Percentiles rank a stretch among this genome's conserved stretches.
Evolutionary conservation across 2,888 invertebrate species (phyloP).

Genomic region (Pasiphila rectangulata): DNA sequence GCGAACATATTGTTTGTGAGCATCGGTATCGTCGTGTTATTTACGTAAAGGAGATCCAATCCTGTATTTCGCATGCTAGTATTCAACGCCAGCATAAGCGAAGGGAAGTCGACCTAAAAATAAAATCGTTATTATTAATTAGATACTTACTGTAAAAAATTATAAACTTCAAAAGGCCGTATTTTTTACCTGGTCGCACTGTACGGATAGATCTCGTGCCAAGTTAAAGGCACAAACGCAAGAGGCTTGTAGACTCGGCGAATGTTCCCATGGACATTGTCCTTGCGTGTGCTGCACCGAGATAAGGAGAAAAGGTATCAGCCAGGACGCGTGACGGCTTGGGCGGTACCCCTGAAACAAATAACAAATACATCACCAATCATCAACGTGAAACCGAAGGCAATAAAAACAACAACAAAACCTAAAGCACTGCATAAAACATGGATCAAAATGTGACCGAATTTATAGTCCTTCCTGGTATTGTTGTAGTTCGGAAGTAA

Average conservation of each 20-base stretch:
- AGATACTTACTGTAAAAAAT: too few species aligned
- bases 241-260: constrained; percentile 87
- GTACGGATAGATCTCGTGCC: constrained; percentile 91
- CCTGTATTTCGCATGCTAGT: constrained; percentile 84
- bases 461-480: constrained; percentile 6
- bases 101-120: constrained; percentile 86
- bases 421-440: constrained; percentile 1
- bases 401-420: constrained; percentile 1
- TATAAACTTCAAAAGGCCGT: too few species aligned
- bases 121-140: too few species aligned
- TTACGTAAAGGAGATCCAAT: constrained; percentile 92
- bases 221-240: constrained; percentile 94
- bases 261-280: constrained; percentile 93
- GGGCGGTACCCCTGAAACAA: constrained; percentile 49
- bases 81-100: constrained; percentile 87
- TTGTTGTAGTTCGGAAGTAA: constrained; percentile 2
- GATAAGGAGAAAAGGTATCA: constrained; percentile 43
- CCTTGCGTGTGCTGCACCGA: constrained; percentile 60
- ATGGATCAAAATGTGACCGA: constrained; percentile 3
- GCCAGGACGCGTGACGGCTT: constrained; percentile 41
- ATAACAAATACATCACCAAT: neutral
- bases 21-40: constrained; percentile 89
- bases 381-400: neutral
- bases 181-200: constrained; percentile 87
- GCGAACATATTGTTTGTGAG: constrained; percentile 85